Base-by-base conservation (phyloP, 2,888 invertebrate genomes). In the Heteropelma amictum region DNA sequence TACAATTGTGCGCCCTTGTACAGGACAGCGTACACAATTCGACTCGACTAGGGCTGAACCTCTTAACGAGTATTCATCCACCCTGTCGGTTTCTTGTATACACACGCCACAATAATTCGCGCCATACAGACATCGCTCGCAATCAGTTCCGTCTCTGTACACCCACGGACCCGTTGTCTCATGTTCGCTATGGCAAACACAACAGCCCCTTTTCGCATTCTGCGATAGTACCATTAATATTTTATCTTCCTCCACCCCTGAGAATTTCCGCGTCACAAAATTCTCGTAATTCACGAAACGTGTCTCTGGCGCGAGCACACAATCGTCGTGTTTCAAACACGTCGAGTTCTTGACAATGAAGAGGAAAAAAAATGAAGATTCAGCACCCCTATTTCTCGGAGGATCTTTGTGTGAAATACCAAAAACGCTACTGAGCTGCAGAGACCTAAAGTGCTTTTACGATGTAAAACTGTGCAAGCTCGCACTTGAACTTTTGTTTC, bases 1-100 rank as follows among this genome's bases (percentile, higher is more conserved):
- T n/a, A n/a, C n/a, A n/a, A n/a, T n/a, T n/a, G n/a, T n/a, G 79
- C 78, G 79, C 81, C 77, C 78, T 51, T 23, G 30, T 69, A 77
- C 71, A 77, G 76, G 76, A 83, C 17, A 33, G 35, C 30, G 10
- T 30, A 65, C 45, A 54, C 45, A 45, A 54, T 64, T 49, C 49
- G 6, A 8, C 58, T 63, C 63, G 26, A 35, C 14, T 26, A 26
- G 51, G 63, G 63, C 51, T 26, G 45, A 65, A 42, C 14, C 67
- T 67, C 67, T 45, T 47, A 47, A 67, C 35, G 56, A 26, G 35
- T 35, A 67, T 56, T 67, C 67, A 56, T 56, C 65, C 21, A 26
- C 45, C 33, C 33, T 23, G 54, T 30, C 33, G 47, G 30, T 14
- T 14, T 47, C 56, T 23, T 56, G 47, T 47, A 17, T 23, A 45